Evolutionary conservation across 2,113 vertebrate species (phyloP).

Genomic region (Poecilia latipinna): DNA sequence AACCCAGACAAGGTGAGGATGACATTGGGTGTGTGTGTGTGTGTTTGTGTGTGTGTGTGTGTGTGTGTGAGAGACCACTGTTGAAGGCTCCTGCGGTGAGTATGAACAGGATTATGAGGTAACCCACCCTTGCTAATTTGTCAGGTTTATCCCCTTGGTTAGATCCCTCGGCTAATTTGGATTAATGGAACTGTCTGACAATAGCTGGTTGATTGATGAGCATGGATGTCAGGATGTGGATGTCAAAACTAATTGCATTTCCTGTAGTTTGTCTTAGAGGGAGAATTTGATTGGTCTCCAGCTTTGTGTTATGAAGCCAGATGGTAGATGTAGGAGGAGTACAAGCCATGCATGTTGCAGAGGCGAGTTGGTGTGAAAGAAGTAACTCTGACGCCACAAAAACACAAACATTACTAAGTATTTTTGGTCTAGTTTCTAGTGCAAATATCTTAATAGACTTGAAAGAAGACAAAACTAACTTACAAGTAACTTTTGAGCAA

Average conservation of each 20-base stretch:
- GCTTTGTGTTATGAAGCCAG: constrained; percentile 52
- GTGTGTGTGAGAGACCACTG: constrained; percentile 39
- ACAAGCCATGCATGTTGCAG: constrained; percentile 14
- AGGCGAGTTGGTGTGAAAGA: constrained; percentile 14
- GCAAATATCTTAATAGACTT: no score
- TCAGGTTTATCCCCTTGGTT: constrained; percentile 77
- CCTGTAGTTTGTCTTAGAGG: constrained; percentile 52
- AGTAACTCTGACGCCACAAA: constrained; percentile 7
- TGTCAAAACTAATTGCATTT: constrained; percentile 75
- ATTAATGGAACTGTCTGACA: constrained; percentile 74
- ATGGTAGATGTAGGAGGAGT: constrained; percentile 40
- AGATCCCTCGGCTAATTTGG: constrained; percentile 74
- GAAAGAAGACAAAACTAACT: no score
- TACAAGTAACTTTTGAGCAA: no score
- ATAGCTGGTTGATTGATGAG: constrained; percentile 73
- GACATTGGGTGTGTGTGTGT: not conserved
- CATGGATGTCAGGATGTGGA: constrained; percentile 74
- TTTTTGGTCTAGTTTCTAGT: no score
- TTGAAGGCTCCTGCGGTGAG: constrained; percentile 61
- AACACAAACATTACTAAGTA: no score
- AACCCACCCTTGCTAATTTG: constrained; percentile 73
- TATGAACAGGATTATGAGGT: constrained; percentile 72
- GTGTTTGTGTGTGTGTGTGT: constrained; percentile 4
- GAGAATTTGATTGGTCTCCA: constrained; percentile 49
- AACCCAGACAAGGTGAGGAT: constrained; percentile 94